These are phyloP conservation scores for Yponomeuta sedellus DNA, from an alignment of 2,888 invertebrate genomes.

Conservation along the genomic window DNA sequence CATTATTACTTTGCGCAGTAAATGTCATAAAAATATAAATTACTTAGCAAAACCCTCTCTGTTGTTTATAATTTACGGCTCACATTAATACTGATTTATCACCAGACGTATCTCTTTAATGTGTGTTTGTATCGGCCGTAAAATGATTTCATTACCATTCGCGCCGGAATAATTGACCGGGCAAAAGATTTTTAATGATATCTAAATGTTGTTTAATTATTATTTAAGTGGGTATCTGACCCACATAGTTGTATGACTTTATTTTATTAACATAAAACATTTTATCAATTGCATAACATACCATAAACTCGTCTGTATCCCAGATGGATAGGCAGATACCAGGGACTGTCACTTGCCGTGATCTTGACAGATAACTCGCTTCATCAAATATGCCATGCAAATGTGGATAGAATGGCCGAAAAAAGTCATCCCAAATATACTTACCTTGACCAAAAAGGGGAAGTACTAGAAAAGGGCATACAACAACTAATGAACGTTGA, in stretches of 20 bases:
- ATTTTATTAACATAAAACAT: neutral
- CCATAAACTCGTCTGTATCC: too few species aligned
- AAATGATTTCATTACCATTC: conserved; percentile 48
- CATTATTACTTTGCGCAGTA: neutral
- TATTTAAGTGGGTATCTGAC: neutral
- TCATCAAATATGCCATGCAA: too few species aligned
- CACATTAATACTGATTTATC: conserved; percentile 68
- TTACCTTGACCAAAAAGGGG: too few species aligned
- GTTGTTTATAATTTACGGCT: conserved; percentile 50
- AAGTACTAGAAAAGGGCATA: too few species aligned
- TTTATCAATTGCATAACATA: too few species aligned
- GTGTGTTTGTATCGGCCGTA: conserved; percentile 36
- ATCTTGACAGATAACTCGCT: too few species aligned
- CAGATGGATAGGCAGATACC: too few species aligned
- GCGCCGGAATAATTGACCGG: neutral
- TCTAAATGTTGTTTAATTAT: conserved; percentile 33
- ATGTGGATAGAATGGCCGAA: too few species aligned
- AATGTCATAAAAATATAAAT: conserved; percentile 46
- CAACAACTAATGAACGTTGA: too few species aligned
- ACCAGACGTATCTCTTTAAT: conserved; percentile 61
- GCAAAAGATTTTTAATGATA: conserved; percentile 47
- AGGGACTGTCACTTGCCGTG: too few species aligned
- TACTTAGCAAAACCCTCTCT: conserved; percentile 52
- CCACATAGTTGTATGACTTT: neutral
- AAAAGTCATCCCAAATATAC: too few species aligned